Evolutionary conservation across 2,888 invertebrate species (phyloP), one percentile per base, ranked within the genome.

Genomic region (Deilephila porcellus): DNA sequence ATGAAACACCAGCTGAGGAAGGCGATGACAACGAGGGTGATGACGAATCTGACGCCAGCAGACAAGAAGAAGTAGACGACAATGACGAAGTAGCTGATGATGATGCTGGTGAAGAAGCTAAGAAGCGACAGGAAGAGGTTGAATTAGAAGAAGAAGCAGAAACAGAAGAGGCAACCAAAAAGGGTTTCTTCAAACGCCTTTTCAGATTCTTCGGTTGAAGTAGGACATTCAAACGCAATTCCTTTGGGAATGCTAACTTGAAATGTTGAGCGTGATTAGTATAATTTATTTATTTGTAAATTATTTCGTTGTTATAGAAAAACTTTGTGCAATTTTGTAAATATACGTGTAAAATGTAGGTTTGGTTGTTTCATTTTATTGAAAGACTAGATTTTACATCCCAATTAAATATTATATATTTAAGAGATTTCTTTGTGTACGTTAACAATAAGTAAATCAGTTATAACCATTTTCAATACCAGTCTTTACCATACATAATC

Each of bases 291-390:
- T 73, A 70, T 74, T 76, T 75, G 63, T 74, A 77, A 77, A 77
- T 77, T 77, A 77, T 76, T 76, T 81, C 83, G 83, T 83, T 82
- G 82, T 72, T 75, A 80, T 83, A 84, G 78, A 79, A 88, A 86
- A 91, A 92, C 92, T 92, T 93, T 92, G 93, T 93, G 93, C 93
- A 93, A 92, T 92, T 92, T 92, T 94, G 93, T 93, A 93, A 92
- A 93, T 93, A 93, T 81, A 80, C 73, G 81, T 75, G 74, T 79
- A 79, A 53, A 71, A 71, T 72, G 52, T 74, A 72, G 53, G 37
- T 60, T 53, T 14, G 20, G 25, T 32, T 19, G 60, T 60, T 74
- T 59, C 72, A 52, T 70, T 59, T 59, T 52, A 52, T 52, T 52
- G n/a, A 32, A 34, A 1, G 17, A 29, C 53, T 4, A 4, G 14